A percentile compares a stretch with the other conserved stretches of the same genome.
Conservation (phyloP, 1,140 invertebrate genomes). For the Drosophila bocqueti region DNA sequence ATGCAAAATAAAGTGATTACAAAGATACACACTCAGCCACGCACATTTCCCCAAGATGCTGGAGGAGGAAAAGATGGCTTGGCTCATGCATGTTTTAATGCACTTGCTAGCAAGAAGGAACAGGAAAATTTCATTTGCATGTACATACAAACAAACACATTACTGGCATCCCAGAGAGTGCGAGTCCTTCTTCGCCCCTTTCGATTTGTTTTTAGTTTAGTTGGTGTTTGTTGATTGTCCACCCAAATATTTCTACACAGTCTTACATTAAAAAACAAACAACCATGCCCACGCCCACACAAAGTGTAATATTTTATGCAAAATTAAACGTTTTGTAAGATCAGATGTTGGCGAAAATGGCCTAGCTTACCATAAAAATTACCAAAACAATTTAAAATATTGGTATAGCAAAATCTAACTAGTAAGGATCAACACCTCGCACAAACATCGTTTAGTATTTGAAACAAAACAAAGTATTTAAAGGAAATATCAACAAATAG, state of each 20-base stretch:
- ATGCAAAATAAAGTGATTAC: constrained; percentile 82
- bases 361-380: neutral
- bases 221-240: constrained; percentile 38
- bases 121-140: constrained; percentile 71
- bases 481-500: neutral
- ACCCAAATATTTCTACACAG: constrained; percentile 63
- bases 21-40: constrained; percentile 55
- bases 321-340: constrained; percentile 45
- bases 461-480: neutral
- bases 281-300: too few relatives aligned
- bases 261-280: constrained; percentile 3
- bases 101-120: constrained; percentile 50
- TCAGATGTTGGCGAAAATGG: neutral
- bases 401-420: neutral
- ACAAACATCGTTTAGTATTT: neutral
- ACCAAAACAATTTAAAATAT: neutral
- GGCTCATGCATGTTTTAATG: constrained; percentile 71
- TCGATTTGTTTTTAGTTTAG: constrained; percentile 52
- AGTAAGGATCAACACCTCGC: neutral
- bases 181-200: constrained; percentile 18
- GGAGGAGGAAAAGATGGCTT: constrained; percentile 36
- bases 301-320: constrained; percentile 43
- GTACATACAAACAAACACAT: constrained; percentile 52
- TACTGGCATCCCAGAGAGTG: constrained; percentile 13
- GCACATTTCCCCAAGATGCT: constrained; percentile 20